Evolutionary conservation across 2,888 invertebrate species (phyloP).

Genomic region (Cryptocephalus moraei): DNA sequence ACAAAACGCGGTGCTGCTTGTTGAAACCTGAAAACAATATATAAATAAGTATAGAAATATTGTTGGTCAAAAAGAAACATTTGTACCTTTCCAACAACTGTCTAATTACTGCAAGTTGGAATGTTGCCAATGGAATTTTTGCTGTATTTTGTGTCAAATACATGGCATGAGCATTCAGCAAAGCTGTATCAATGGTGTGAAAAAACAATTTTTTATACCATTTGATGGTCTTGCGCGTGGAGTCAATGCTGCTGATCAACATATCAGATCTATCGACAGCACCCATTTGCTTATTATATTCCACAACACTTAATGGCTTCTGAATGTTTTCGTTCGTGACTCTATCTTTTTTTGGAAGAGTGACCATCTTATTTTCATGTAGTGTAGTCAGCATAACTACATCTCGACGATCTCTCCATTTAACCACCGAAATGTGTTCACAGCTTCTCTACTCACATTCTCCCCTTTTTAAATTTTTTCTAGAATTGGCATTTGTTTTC

Average conservation of each 20-base stretch:
- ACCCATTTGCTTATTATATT: too few species aligned
- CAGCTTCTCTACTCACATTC: slow-evolving; percentile 7
- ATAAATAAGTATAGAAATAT: too few species aligned
- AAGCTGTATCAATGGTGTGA: slow-evolving; percentile 19
- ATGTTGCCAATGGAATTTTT: slow-evolving; percentile 4
- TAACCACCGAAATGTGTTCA: slow-evolving; percentile 15
- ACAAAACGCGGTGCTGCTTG: too few species aligned
- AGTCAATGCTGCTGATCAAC: too few species aligned
- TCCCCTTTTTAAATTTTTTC: slow-evolving; percentile 9
- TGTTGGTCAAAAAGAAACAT: neutral
- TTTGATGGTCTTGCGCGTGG: too few species aligned
- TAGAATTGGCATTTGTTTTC: too few species aligned
- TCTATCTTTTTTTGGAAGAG: too few species aligned
- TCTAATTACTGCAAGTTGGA: slow-evolving; percentile 9
- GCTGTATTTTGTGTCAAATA: slow-evolving; percentile 4
- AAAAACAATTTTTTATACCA: too few species aligned
- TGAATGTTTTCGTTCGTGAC: too few species aligned
- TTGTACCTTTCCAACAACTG: slow-evolving; percentile 7
- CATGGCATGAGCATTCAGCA: slow-evolving; percentile 17
- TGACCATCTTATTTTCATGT: slow-evolving; percentile 16
- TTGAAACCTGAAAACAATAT: too few species aligned
- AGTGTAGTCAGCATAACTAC: slow-evolving; percentile 24
- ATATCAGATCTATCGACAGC: too few species aligned
- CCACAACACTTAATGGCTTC: too few species aligned
- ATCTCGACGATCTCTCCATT: slow-evolving; percentile 32